Evolutionary conservation across 2,797 vertebrate genomes (phyloP), one percentile per base, ranked within the genome.

Genomic region (Danio choprae): DNA sequence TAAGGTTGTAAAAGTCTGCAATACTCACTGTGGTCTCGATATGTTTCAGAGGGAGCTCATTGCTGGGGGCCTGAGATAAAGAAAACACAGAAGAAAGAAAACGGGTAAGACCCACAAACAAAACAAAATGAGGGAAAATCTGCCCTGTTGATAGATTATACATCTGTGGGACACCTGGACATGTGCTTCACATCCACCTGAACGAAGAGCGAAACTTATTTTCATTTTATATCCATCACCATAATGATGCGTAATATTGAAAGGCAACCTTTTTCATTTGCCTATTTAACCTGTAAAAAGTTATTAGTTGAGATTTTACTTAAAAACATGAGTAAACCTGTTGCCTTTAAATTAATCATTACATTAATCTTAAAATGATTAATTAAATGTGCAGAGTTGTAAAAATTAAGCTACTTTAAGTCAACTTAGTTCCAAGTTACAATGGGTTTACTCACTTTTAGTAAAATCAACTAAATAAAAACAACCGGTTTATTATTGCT

Each of bases 1-100:
- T 29, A 3, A 29, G 10, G 20, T 55, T 80, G 59, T 58, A 29
- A 63, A 41, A 64, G 16, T 7, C 36, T 58, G 11, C 73, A 40
- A 63, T 76, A 94, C 96, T 96, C 92, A 97, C 96, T 91, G 90
- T 90, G 44, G 94, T 89, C 78, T 96, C 95, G 94, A 94, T 94
- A 91, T 95, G 94, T 89, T 96, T 95, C 87, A 92, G 89, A 84
- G 94, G 91, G 85, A 91, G 94, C 85, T 96, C 95, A 46, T 90
- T 93, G 16, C 87, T 90, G 36, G 94, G 91, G 0, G 94, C 93
- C 96, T 97, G 91, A 85, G 13, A 12, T 13, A 5, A 78, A 51
- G 60, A 2, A 68, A 41, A 29, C 13, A 64, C 50, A 83, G 56
- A 62, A 65, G 75, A 71, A 72, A 67, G 36, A 40, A 18, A 51